A percentile compares a stretch with the other conserved stretches of the same genome.
Evolutionary conservation across 1,140 invertebrate genomes (phyloP).

Genomic region (Pseudomyrmex pallidus): DNA sequence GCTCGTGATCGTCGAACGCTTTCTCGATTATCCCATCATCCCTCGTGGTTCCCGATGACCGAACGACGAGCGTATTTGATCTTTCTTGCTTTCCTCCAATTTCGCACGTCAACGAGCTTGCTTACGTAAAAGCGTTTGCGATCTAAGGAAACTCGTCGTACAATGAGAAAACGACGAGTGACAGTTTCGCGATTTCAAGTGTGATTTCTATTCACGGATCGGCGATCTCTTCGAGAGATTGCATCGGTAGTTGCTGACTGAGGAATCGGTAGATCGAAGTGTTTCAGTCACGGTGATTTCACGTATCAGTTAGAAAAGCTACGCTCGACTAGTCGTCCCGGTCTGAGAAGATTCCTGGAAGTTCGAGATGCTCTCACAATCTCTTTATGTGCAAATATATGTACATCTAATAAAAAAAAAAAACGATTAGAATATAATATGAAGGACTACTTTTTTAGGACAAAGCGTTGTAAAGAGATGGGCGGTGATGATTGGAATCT

Average conservation of each 20-base stretch:
- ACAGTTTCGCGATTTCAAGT: conserved; percentile 59
- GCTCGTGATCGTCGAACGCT: conserved; percentile 26
- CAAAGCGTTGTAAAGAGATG: conserved; percentile 77
- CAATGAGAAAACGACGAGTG: conserved; percentile 24
- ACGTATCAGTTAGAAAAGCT: conserved; percentile 41
- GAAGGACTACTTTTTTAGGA: conserved; percentile 58
- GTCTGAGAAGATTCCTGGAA: neutral
- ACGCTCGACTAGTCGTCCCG: conserved; percentile 37
- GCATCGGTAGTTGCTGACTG: neutral
- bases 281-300: conserved; percentile 43
- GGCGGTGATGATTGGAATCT: conserved; percentile 80
- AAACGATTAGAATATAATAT: neutral
- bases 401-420: neutral
- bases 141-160: conserved; percentile 12
- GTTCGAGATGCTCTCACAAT: neutral
- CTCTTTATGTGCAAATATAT: neutral
- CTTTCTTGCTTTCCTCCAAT: conserved; percentile 56
- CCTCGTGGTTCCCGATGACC: conserved; percentile 4
- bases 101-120: conserved; percentile 43
- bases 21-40: conserved; percentile 52
- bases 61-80: conserved; percentile 14
- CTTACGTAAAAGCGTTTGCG: conserved; percentile 11
- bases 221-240: conserved; percentile 38
- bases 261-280: conserved; percentile 1
- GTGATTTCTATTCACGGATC: conserved; percentile 75